Evolutionary conservation across 2,888 invertebrate species (phyloP), one percentile per base, ranked within the genome.

Genomic region (Lasioglossum villosulum): DNA sequence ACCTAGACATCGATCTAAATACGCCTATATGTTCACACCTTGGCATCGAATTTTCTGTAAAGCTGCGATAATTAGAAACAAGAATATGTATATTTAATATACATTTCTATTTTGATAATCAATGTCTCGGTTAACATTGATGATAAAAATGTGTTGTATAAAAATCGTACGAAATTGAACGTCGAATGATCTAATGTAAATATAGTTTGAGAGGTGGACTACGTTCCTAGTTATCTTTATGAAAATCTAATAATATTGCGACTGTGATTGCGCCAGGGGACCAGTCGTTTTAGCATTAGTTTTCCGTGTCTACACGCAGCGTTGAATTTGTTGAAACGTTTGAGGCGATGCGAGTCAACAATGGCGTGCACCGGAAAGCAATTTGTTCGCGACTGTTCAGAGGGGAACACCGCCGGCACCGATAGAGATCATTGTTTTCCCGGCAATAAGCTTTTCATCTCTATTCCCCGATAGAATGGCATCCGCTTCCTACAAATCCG

Each of bases 371-470:
- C 39, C 70, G 70, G 14, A 27, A 63, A 16, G 30, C 42, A 48
- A 74, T 84, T 52, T 34, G 59, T 16, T 37, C 34, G 39, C 42
- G 39, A 42, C 30, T 30, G 74, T 71, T 39, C 14, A 68, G 34
- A 63, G 39, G n/a, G 37, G 27, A 45, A 27, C 63, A 14, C 6
- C 45, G 34, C 10, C 16, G 37, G 68, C 52, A 37, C 48, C 52
- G 75, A 80, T 76, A 80, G 34, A 81, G 71, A 72, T 86, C 80
- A 77, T 75, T 85, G 86, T 80, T 76, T 85, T 80, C 42, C 72
- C 37, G 52, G 52, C 66, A 63, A 84, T 59, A 45, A 75, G 75
- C 75, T 75, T 66, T 45, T 52, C 79, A 45, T 39, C 73, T 68
- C 73, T 34, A 72, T 78, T 77, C 68, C 72, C 45, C 56, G 56